Evolutionary conservation across 2,113 vertebrate genomes (phyloP).

Genomic region (Alosa alosa): DNA sequence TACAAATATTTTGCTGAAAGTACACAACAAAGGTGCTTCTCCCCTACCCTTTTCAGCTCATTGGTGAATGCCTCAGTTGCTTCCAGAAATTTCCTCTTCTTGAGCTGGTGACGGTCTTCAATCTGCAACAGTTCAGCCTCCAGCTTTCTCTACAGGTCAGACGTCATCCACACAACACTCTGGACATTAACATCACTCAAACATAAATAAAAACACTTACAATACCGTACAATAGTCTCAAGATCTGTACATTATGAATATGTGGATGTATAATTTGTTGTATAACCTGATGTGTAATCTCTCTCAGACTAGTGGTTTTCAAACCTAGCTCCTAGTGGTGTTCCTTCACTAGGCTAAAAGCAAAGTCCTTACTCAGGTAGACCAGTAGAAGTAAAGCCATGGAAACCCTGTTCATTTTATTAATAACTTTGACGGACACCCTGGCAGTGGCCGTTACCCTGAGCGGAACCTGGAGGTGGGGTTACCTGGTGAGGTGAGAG

Average conservation of each 20-base stretch:
- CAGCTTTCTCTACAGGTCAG: constrained; percentile 82
- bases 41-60: constrained; percentile 89
- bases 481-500: background rate
- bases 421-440: background rate
- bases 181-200: background rate
- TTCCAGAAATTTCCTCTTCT: constrained; percentile 95
- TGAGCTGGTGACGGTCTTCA: constrained; percentile 95
- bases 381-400: background rate
- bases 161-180: background rate
- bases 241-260: too few relatives aligned
- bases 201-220: too few relatives aligned
- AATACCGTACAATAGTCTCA: too few relatives aligned
- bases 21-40: background rate
- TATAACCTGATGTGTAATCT: background rate
- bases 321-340: background rate
- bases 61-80: constrained; percentile 95
- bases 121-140: constrained; percentile 97
- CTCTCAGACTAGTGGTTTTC: background rate
- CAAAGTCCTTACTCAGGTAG: background rate
- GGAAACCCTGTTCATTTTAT: background rate
- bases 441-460: too few relatives aligned
- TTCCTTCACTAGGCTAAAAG: background rate
- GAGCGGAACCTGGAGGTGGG: too few relatives aligned
- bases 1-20: background rate
- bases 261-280: too few relatives aligned